phyloP scores from a whole-genome alignment of 1,140 invertebrate species.

The Pogonognathellus flavescens region DNA sequence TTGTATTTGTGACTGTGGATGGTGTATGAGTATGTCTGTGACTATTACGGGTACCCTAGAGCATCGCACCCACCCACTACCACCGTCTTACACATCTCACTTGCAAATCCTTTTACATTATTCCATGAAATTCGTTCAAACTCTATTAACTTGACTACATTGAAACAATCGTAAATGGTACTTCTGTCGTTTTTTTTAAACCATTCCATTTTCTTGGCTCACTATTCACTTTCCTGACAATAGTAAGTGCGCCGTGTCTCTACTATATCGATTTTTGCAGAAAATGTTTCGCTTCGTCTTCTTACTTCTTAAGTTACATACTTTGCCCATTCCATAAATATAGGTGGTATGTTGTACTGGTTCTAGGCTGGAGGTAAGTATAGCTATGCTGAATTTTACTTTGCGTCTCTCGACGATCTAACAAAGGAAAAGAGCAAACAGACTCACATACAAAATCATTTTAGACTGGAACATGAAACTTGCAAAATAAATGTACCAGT shows the following conservation, averaged over 20 bases:
- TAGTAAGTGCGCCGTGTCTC: conserved; percentile 10
- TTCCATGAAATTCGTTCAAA: conserved; percentile 40
- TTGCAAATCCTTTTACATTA: conserved; percentile 31
- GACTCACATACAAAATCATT: not conserved
- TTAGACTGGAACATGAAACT: not conserved
- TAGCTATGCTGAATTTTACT: too few species aligned
- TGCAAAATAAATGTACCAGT: not conserved
- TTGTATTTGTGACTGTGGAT: too few species aligned
- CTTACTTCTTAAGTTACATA: not conserved
- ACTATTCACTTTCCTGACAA: not conserved
- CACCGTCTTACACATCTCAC: conserved; percentile 14
- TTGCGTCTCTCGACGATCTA: too few species aligned
- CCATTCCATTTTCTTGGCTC: conserved; percentile 17
- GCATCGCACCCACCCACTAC: not conserved
- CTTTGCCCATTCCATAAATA: conserved; percentile 1
- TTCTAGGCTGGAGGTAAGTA: too few species aligned
- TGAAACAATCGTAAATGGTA: conserved; percentile 31
- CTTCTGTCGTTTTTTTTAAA: conserved; percentile 25
- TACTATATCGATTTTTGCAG: conserved; percentile 54
- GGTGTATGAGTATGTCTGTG: not conserved
- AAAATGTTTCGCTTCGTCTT: conserved; percentile 17
- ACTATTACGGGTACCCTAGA: not conserved
- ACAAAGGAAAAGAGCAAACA: not conserved
- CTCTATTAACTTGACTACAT: conserved; percentile 24
- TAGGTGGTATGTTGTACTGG: too few species aligned